Percentiles rank a stretch among this genome's conserved stretches.
Conservation (phyloP, 2,888 invertebrate genomes). For the Notocelia uddmanniana region DNA sequence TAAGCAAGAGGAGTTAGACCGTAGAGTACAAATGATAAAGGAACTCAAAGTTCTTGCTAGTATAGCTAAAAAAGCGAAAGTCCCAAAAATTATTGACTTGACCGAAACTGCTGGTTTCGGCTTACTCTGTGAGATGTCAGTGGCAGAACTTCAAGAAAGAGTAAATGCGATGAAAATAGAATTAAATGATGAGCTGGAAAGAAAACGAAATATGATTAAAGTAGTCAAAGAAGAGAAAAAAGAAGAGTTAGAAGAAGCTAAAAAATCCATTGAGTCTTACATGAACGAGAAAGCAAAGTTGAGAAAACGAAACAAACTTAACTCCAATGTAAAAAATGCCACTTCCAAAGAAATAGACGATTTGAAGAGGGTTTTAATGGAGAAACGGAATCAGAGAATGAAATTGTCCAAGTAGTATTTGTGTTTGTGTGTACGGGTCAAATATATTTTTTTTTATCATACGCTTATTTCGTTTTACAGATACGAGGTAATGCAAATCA, state of each 20-base stretch:
- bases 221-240: constrained; percentile 76
- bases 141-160: constrained; percentile 87
- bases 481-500: background rate
- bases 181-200: constrained; percentile 82
- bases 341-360: constrained; percentile 76
- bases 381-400: constrained; percentile 75
- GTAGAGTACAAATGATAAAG: constrained; percentile 78
- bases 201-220: constrained; percentile 75
- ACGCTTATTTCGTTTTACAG: background rate
- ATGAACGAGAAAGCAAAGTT: constrained; percentile 65
- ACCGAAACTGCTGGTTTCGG: constrained; percentile 86
- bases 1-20: constrained; percentile 81
- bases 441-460: background rate
- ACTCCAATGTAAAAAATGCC: constrained; percentile 51
- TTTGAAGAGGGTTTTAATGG: constrained; percentile 78
- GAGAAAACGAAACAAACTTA: constrained; percentile 65
- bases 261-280: constrained; percentile 72
- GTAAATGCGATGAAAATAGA: constrained; percentile 79
- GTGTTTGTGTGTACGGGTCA: background rate
- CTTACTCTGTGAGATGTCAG: constrained; percentile 88
- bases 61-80: constrained; percentile 81
- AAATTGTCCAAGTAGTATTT: constrained; percentile 50
- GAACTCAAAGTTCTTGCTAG: constrained; percentile 80
- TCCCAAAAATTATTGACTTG: constrained; percentile 85
- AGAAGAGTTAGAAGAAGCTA: constrained; percentile 77